Percentiles rank a stretch among this genome's conserved stretches.
These are phyloP conservation scores for Sceloporus undulatus DNA, from an alignment of 2,113 vertebrate species.

Conservation along the genomic window DNA sequence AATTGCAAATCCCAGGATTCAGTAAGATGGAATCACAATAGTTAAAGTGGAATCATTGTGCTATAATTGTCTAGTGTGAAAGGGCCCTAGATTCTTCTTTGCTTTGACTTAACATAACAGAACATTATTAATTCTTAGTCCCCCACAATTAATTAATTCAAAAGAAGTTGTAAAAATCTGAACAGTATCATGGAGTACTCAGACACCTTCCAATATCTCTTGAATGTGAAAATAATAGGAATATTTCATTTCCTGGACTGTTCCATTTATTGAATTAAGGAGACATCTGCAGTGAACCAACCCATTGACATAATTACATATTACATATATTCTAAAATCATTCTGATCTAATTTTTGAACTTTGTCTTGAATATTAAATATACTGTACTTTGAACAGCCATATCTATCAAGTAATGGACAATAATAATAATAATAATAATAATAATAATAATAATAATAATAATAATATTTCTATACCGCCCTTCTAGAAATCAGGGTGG, in stretches of 20 bases:
- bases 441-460: too few species aligned
- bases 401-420: background rate
- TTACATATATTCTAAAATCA: conserved; percentile 9
- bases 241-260: background rate
- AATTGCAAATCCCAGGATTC: too few species aligned
- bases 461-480: too few species aligned
- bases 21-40: too few species aligned
- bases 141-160: background rate
- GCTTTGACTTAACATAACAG: too few species aligned
- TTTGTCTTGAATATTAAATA: background rate
- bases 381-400: background rate
- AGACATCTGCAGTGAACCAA: background rate
- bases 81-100: too few species aligned
- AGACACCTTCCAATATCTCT: background rate
- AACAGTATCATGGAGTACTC: background rate
- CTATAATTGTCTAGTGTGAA: too few species aligned
- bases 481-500: too few species aligned
- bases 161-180: conserved; percentile 1
- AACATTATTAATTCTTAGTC: background rate
- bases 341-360: conserved; percentile 7
- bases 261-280: conserved; percentile 8
- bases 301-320: conserved; percentile 19
- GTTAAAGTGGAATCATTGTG: background rate
- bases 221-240: conserved; percentile 6
- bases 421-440: too few species aligned